phyloP scores from a whole-genome alignment of 2,113 vertebrate species.

The Papio anubis region DNA sequence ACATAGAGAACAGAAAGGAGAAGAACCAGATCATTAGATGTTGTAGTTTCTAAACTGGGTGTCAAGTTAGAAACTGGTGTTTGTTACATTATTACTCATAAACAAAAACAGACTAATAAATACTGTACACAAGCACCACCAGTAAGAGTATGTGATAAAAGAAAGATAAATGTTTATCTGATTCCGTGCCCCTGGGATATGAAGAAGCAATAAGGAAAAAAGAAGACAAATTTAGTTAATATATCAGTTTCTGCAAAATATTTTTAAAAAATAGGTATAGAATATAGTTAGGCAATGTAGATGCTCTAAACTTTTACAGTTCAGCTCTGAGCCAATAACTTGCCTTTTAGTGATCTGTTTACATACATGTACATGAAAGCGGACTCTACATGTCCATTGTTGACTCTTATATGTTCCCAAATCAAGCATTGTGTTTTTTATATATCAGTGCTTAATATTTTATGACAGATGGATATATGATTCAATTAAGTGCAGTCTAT shows the following conservation, averaged over 20 bases:
- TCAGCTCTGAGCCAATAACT: background rate
- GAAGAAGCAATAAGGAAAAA: background rate
- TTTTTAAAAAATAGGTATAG: background rate
- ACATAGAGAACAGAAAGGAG: background rate
- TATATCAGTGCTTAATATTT: background rate
- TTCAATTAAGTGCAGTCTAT: background rate
- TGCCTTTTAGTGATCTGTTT: background rate
- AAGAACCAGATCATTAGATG: background rate
- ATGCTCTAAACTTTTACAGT: background rate
- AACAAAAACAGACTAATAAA: background rate
- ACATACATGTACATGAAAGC: background rate
- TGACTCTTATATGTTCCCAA: background rate
- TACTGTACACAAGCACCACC: background rate
- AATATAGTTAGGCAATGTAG: background rate
- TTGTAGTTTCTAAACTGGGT: background rate
- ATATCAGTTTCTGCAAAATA: background rate
- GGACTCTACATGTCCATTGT: background rate
- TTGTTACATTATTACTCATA: background rate
- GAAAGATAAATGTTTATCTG: slow-evolving; percentile 11
- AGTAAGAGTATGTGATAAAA: background rate
- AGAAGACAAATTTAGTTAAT: background rate
- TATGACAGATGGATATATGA: background rate
- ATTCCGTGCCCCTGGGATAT: background rate
- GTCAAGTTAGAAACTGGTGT: background rate
- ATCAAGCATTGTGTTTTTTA: background rate